Conservation (phyloP, 2,888 invertebrate species). For the Ormyrus thymus region DNA sequence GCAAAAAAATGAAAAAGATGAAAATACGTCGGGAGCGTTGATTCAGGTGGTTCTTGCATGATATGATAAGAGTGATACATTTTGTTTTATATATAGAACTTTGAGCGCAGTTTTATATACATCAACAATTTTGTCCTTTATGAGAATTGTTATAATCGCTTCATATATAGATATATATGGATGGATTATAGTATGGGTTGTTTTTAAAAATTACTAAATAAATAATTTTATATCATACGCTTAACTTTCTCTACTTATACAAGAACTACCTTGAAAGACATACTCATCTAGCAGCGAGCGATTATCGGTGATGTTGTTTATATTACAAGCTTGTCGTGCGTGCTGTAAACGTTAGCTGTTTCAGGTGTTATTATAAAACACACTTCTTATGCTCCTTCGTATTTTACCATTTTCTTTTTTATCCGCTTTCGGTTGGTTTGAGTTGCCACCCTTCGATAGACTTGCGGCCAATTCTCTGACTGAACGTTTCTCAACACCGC, state of each 20-base stretch:
- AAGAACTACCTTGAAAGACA: conserved; percentile 29
- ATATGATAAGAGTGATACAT: too few species aligned
- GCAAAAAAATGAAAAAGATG: not conserved
- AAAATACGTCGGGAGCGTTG: conserved; percentile 1
- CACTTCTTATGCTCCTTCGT: conserved; percentile 51
- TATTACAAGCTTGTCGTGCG: conserved; percentile 35
- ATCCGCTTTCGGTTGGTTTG: conserved; percentile 62
- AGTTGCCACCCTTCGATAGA: conserved; percentile 69
- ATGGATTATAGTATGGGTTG: too few species aligned
- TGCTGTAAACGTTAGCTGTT: not conserved
- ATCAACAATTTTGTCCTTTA: not conserved
- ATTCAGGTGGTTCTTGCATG: conserved; percentile 40
- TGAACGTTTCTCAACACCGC: conserved; percentile 76
- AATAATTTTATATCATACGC: not conserved
- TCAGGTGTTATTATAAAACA: conserved; percentile 49
- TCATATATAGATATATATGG: not conserved
- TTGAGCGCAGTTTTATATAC: not conserved
- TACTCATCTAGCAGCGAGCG: conserved; percentile 35
- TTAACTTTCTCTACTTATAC: conserved; percentile 9
- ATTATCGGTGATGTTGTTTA: conserved; percentile 8
- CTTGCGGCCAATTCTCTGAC: conserved; percentile 77
- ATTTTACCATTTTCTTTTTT: conserved; percentile 72
- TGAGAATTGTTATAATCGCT: not conserved
- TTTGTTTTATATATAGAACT: too few species aligned
- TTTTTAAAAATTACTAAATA: not conserved